Base-by-base conservation (phyloP, 2,888 invertebrate genomes). In the Boloria euphrosyne region DNA sequence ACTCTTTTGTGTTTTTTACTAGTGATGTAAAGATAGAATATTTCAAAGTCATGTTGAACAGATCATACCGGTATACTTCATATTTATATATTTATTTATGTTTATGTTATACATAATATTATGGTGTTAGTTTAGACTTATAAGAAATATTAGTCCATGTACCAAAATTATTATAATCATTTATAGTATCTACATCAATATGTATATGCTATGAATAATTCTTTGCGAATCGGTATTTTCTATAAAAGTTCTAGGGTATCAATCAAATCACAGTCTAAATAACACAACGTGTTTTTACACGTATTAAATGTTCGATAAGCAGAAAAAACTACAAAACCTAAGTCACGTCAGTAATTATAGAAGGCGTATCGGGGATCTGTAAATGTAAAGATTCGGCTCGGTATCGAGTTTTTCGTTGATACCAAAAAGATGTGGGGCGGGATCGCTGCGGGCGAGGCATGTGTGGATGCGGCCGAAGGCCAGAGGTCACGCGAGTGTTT, bases 351-450 rank as follows among this genome's bases (percentile, higher is more conserved):
- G 62, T 67, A 66, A 59, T 62, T 66, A 62, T 66, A 70, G 60
- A 67, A 68, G 55, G 62, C 65, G 61, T 65, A 68, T 69, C 70
- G 66, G 57, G 55, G 69, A 68, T 72, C 65, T 68, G 67, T 72
- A 69, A 74, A 73, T 72, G 68, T 75, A 76, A 81, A 74, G 76
- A 78, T 78, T 85, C 80, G 71, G 72, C 71, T 67, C 77, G 77
- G 79, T 80, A 86, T 83, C 82, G 80, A 80, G 82, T 85, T 85
- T 79, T 87, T 87, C 84, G 78, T 82, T 79, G 83, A 82, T 84
- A 85, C 81, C 81, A 82, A 84, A 85, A 87, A 83, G 85, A 86
- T 80, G 82, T 78, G 80, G 88, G 90, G 90, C 89, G 90, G 83
- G 80, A 83, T 82, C 78, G 87, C 87, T 82, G 76, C 78, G 69